phyloP scores from a whole-genome alignment of 2,113 vertebrate genomes.

The Spheniscus mendiculus region DNA sequence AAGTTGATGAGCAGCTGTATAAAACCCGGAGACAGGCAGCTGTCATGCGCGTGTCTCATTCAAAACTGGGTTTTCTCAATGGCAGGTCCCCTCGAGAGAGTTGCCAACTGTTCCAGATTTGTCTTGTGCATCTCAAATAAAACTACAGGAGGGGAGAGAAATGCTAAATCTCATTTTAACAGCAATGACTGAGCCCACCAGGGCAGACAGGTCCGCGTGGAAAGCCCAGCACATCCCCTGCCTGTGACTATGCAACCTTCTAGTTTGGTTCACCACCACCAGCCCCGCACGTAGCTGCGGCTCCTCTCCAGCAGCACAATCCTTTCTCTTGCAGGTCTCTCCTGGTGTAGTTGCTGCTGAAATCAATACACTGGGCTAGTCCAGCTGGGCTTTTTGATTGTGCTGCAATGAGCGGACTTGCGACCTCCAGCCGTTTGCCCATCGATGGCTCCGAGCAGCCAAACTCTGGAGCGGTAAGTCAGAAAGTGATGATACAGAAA shows the following conservation, averaged over 20 bases:
- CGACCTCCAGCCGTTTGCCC: rapidly evolving
- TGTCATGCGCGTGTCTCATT: not conserved
- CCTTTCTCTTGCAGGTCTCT: not conserved
- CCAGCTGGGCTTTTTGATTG: not conserved
- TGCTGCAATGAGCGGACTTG: rapidly evolving
- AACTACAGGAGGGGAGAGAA: not conserved
- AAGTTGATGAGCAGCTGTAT: constrained; percentile 11
- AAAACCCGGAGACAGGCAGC: not conserved
- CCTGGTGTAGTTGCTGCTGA: not conserved
- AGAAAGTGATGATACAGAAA: not conserved
- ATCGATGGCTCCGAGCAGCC: rapidly evolving
- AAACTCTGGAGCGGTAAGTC: not conserved
- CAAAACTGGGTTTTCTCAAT: not conserved
- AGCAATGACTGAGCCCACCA: not conserved
- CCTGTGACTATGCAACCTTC: rapidly evolving
- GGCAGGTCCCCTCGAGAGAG: not conserved
- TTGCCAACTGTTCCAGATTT: not conserved
- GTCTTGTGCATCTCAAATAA: not conserved
- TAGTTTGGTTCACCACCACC: not conserved
- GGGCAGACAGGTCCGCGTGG: rapidly evolving
- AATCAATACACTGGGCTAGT: not conserved
- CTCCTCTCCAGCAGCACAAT: not conserved
- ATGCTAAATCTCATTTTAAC: not conserved
- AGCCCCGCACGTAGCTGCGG: not conserved
- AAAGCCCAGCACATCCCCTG: not conserved